Evolutionary conservation across 2,113 vertebrate species (phyloP).

Genomic region (Regulus satrapa): DNA sequence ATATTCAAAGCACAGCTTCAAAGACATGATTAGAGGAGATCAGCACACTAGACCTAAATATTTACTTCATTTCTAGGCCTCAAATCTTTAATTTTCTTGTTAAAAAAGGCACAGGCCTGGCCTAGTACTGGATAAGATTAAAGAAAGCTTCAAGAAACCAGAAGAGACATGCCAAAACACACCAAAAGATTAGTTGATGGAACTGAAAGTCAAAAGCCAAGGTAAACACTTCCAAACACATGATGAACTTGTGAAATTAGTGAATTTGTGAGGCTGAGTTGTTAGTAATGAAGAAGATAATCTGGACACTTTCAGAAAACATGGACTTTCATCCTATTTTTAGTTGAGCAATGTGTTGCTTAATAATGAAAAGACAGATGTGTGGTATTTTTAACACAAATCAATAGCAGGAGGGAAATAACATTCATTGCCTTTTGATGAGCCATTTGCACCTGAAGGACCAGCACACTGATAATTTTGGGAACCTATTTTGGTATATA

Average conservation of each 20-base stretch:
- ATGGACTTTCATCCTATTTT: background rate
- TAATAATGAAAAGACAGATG: background rate
- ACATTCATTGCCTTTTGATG: background rate
- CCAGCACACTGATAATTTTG: background rate
- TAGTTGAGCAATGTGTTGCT: background rate
- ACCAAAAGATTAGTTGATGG: constrained; percentile 16
- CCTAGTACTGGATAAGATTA: background rate
- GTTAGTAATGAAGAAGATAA: background rate
- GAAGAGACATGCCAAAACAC: constrained; percentile 10
- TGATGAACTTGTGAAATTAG: background rate
- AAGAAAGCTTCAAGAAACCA: constrained; percentile 16
- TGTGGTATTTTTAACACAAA: constrained; percentile 2
- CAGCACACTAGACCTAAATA: constrained; percentile 1
- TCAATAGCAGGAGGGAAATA: background rate
- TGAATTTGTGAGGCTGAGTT: background rate
- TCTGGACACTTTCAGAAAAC: background rate
- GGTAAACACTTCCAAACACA: background rate
- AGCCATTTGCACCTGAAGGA: background rate
- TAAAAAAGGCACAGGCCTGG: background rate
- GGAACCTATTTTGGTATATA: background rate
- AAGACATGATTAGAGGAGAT: constrained; percentile 30
- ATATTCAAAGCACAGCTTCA: constrained; percentile 49
- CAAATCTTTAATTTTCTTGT: constrained; percentile 36
- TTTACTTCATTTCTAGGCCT: constrained; percentile 44
- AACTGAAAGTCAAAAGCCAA: constrained; percentile 16